phyloP scores from a whole-genome alignment of 2,888 invertebrate species.

The Diaphora mendica region DNA sequence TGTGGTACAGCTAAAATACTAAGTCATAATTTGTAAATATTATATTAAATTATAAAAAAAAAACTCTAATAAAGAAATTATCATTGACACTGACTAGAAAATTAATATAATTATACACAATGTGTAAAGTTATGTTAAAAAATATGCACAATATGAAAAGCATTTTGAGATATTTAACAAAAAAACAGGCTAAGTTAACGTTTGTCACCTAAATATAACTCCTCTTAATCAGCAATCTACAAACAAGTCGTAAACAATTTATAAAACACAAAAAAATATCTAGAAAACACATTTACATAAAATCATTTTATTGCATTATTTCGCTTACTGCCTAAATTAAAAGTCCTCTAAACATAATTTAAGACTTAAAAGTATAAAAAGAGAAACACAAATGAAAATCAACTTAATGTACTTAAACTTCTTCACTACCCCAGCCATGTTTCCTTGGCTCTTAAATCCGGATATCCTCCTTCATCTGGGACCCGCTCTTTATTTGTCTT shows the following conservation, averaged over 20 bases:
- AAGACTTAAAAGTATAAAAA: slow-evolving; percentile 41
- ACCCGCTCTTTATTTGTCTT: slow-evolving; percentile 63
- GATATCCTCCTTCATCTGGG: slow-evolving; percentile 69
- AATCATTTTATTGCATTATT: not conserved
- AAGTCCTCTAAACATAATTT: slow-evolving; percentile 26
- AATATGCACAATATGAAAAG: too few species aligned
- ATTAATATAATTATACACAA: too few species aligned
- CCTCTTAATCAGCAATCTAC: too few species aligned
- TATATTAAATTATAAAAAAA: too few species aligned
- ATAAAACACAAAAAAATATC: not conserved
- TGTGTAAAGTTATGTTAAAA: too few species aligned
- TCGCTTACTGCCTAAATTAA: slow-evolving; percentile 3
- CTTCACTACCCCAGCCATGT: slow-evolving; percentile 61
- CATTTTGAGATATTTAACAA: too few species aligned
- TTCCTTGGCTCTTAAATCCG: slow-evolving; percentile 72
- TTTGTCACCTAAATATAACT: too few species aligned
- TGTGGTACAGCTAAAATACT: too few species aligned
- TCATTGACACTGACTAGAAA: too few species aligned
- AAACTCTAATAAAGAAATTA: too few species aligned
- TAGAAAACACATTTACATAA: not conserved
- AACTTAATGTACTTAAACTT: slow-evolving; percentile 63
- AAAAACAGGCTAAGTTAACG: not conserved
- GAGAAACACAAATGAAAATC: slow-evolving; percentile 60
- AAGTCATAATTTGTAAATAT: too few species aligned
- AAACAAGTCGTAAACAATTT: too few species aligned